These are phyloP conservation scores for Cyprinus carpio DNA, from an alignment of 2,113 vertebrate genomes.

Conservation along the genomic window DNA sequence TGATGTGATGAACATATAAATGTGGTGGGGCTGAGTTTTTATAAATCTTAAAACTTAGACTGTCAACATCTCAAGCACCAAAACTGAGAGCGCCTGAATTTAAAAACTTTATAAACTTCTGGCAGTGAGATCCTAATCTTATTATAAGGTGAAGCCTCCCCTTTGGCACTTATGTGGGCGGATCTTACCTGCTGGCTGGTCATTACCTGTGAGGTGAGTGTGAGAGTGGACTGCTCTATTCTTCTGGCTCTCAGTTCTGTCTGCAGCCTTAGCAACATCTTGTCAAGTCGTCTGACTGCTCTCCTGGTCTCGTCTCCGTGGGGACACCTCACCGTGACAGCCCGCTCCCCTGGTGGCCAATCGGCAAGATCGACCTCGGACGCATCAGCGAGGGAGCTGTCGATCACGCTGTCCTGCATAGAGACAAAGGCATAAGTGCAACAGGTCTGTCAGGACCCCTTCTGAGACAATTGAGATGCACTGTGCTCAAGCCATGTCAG, in stretches of 20 bases:
- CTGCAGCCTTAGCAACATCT: constrained; percentile 57
- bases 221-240: constrained; percentile 33
- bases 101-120: background rate
- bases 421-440: constrained; percentile 1
- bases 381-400: constrained; percentile 59
- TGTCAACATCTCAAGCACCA: constrained; percentile 15
- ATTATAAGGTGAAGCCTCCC: constrained; percentile 18
- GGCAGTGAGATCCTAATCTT: background rate
- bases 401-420: constrained; percentile 74
- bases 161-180: background rate
- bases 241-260: constrained; percentile 22
- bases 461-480: background rate
- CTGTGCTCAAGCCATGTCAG: background rate
- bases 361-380: background rate
- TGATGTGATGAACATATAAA: background rate
- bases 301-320: constrained; percentile 49
- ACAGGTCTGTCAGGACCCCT: background rate
- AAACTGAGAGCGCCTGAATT: constrained; percentile 15
- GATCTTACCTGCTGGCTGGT: constrained; percentile 18
- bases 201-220: constrained; percentile 55
- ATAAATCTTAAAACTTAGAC: background rate
- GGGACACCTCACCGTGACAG: constrained; percentile 48
- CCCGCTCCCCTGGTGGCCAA: background rate
- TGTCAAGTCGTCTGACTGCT: constrained; percentile 54
- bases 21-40: background rate